Evolutionary conservation across 1,140 invertebrate species (phyloP).

Genomic region (Heliconius congener): DNA sequence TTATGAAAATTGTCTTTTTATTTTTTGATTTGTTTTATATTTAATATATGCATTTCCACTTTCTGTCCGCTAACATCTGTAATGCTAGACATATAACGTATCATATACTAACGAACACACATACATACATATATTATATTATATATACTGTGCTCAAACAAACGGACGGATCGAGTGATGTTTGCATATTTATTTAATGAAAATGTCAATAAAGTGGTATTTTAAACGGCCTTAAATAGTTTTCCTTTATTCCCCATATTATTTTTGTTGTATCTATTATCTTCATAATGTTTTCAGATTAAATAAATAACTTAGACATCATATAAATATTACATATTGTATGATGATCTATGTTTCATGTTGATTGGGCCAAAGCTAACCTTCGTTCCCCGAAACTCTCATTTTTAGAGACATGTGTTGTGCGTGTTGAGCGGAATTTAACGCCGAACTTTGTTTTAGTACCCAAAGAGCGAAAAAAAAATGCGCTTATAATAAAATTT

Average conservation of each 20-base stretch:
- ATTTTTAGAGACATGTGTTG: too few relatives aligned
- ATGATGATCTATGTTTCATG: too few relatives aligned
- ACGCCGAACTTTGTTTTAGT: too few relatives aligned
- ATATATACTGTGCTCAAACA: slow-evolving; percentile 67
- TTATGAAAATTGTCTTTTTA: slow-evolving; percentile 60
- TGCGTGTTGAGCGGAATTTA: too few relatives aligned
- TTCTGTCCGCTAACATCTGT: slow-evolving; percentile 21
- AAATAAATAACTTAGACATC: too few relatives aligned
- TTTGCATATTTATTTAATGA: slow-evolving; percentile 78
- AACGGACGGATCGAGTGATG: slow-evolving; percentile 72
- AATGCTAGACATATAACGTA: slow-evolving; percentile 17
- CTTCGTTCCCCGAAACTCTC: too few relatives aligned
- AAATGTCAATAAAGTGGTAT: slow-evolving; percentile 81
- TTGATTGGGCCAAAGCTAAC: too few relatives aligned
- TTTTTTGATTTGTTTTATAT: slow-evolving; percentile 53
- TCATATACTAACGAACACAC: background rate
- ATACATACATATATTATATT: background rate
- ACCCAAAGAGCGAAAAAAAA: too few relatives aligned
- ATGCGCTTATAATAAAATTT: too few relatives aligned
- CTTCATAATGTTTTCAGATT: too few relatives aligned
- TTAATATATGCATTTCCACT: slow-evolving; percentile 73
- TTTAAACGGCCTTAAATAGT: slow-evolving; percentile 60
- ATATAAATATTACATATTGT: too few relatives aligned
- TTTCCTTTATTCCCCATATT: slow-evolving; percentile 33
- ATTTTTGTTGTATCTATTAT: too few relatives aligned